Conservation (phyloP, 2,797 vertebrate species). For the Pipistrellus kuhlii region DNA sequence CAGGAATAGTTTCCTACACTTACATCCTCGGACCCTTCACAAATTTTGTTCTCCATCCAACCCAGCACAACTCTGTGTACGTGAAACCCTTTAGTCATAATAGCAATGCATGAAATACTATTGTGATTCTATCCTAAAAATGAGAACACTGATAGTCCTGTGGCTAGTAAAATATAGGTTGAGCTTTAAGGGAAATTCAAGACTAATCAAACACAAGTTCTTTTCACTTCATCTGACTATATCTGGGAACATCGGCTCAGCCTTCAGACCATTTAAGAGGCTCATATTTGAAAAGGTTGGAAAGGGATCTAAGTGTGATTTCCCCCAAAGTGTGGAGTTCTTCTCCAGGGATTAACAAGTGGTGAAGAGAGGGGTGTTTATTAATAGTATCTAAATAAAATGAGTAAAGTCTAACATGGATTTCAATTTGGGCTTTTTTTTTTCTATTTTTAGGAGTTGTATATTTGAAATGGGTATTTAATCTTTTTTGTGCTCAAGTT, state of each 20-base stretch:
- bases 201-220: background rate
- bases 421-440: background rate
- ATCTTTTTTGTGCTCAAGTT: background rate
- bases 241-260: background rate
- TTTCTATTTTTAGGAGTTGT: background rate
- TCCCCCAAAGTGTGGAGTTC: background rate
- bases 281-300: background rate
- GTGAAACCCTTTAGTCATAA: background rate
- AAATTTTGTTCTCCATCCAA: background rate
- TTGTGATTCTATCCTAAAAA: background rate
- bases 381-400: background rate
- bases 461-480: background rate
- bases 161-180: background rate
- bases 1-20: background rate
- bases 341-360: background rate
- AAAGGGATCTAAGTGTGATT: background rate
- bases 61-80: background rate
- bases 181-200: background rate
- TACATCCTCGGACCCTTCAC: background rate
- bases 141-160: background rate
- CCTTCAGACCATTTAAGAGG: background rate
- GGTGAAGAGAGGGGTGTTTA: background rate
- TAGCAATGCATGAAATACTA: background rate
- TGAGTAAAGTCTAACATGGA: background rate
- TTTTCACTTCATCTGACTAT: background rate